Percentiles rank a stretch among this genome's conserved stretches.
Evolutionary conservation across 2,797 vertebrate species (phyloP).

Genomic region (Macroramphosus scolopax): DNA sequence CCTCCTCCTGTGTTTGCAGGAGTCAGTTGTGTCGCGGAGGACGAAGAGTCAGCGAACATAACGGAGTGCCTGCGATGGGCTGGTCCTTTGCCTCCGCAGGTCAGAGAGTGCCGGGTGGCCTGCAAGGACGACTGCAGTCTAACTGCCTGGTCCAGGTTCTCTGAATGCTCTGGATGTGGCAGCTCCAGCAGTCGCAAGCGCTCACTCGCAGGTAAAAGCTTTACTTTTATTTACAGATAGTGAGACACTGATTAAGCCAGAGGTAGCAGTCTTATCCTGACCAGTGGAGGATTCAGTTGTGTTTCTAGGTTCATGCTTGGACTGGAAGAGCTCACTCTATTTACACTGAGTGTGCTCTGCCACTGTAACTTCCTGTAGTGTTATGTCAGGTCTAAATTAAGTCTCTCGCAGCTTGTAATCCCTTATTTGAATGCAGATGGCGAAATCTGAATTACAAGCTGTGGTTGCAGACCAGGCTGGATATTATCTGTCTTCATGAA

Average conservation of each 20-base stretch:
- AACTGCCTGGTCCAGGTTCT: constrained; percentile 91
- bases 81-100: constrained; percentile 78
- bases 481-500: constrained; percentile 77
- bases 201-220: constrained; percentile 83
- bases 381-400: constrained; percentile 47
- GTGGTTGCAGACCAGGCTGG: constrained; percentile 51
- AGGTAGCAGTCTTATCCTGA: constrained; percentile 6
- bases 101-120: constrained; percentile 81
- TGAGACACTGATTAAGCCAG: neutral
- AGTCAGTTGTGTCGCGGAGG: constrained; percentile 82
- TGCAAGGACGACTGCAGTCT: constrained; percentile 93
- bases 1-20: constrained; percentile 65
- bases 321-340: neutral
- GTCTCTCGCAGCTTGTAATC: constrained; percentile 48
- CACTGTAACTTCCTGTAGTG: constrained; percentile 32
- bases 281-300: constrained; percentile 5
- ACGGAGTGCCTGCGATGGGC: constrained; percentile 84
- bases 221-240: neutral
- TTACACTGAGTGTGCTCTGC: no score
- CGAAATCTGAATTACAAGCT: constrained; percentile 64
- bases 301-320: constrained; percentile 2
- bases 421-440: constrained; percentile 61
- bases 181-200: constrained; percentile 76
- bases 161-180: constrained; percentile 83
- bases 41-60: constrained; percentile 72